A percentile compares a stretch with the other conserved stretches of the same genome.
phyloP scores from a whole-genome alignment of 2,113 vertebrate species.

The Ptilonorhynchus violaceus region DNA sequence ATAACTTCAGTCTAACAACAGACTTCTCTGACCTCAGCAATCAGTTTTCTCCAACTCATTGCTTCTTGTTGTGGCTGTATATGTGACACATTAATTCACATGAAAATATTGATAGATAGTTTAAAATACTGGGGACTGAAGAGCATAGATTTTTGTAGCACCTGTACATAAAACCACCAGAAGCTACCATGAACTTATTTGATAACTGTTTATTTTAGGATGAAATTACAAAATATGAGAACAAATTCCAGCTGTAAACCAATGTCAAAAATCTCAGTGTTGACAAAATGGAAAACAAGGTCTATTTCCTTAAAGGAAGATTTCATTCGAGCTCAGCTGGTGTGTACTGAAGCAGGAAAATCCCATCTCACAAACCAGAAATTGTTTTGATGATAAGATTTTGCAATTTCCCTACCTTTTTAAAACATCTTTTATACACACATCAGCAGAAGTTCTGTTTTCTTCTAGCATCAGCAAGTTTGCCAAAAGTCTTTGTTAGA shows the following conservation, averaged over 20 bases:
- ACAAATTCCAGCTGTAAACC: not conserved
- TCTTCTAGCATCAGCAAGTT: not conserved
- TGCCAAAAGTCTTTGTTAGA: not conserved
- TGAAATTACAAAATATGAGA: not conserved
- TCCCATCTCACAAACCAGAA: not conserved
- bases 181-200: not conserved
- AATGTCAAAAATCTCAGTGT: not conserved
- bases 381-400: not conserved
- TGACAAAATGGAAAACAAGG: not conserved
- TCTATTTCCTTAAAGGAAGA: not conserved
- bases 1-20: not conserved
- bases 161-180: not conserved
- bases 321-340: not conserved
- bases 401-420: not conserved
- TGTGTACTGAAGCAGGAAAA: not conserved
- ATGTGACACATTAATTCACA: not conserved
- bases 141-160: not conserved
- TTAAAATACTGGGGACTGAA: not conserved
- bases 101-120: not conserved
- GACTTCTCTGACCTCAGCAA: not conserved
- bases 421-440: not conserved
- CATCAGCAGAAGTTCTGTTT: not conserved
- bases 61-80: not conserved
- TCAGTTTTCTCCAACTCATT: not conserved
- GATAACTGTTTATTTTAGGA: not conserved